phyloP scores from a whole-genome alignment of 2,797 vertebrate genomes.

The Erethizon dorsatum region DNA sequence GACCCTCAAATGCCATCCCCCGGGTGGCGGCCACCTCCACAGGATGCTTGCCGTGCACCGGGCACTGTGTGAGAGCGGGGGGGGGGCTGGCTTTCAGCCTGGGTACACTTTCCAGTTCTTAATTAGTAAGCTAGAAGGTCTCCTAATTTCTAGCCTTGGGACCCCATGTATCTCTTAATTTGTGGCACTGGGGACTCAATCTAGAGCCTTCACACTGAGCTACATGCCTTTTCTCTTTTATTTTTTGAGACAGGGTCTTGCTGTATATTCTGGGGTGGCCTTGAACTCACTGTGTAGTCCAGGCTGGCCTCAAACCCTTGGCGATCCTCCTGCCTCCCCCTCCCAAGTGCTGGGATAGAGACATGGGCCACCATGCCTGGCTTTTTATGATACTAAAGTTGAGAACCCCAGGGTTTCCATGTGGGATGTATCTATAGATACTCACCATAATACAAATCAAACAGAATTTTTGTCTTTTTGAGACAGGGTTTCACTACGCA shows the following conservation, averaged over 20 bases:
- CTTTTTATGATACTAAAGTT: slow-evolving; percentile 20
- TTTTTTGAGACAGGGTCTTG: not conserved
- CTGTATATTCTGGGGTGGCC: not conserved
- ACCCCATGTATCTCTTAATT: not conserved
- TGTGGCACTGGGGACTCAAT: not conserved
- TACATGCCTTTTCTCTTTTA: not conserved
- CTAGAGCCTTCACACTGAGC: no score
- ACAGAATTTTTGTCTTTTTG: not conserved
- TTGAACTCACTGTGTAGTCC: no score
- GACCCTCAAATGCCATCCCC: no score
- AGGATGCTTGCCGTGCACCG: no score
- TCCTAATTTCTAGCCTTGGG: not conserved
- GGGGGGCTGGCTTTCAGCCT: not conserved
- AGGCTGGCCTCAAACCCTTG: no score
- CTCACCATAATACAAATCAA: not conserved
- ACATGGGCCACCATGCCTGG: no score
- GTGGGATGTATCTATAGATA: not conserved
- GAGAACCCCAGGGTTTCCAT: not conserved
- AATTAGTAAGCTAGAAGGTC: not conserved
- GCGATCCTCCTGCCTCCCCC: not conserved
- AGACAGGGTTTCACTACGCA: no score
- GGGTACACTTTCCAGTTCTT: not conserved
- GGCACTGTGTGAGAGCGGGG: no score
- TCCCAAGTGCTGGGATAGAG: not conserved
- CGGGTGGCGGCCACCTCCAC: no score